Evolutionary conservation across 1,140 invertebrate species (phyloP).

Genomic region (Drosophila sucinea): DNA sequence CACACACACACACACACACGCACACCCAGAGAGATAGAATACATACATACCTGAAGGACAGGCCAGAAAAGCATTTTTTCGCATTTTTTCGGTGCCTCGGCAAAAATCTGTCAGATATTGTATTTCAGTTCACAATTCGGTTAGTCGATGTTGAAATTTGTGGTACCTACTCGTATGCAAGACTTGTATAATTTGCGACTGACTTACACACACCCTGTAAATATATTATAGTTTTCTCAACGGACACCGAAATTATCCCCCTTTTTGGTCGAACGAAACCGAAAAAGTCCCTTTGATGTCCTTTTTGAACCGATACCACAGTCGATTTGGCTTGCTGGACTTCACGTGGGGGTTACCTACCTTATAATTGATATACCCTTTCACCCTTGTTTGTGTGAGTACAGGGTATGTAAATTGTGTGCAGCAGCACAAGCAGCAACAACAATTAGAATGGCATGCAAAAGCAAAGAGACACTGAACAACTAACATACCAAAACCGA

Average conservation of each 20-base stretch:
- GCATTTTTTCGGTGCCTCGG: slow-evolving; percentile 9
- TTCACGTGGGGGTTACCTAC: too few relatives aligned
- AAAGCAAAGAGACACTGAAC: neutral
- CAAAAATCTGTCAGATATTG: slow-evolving; percentile 23
- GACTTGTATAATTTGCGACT: neutral
- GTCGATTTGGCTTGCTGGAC: too few relatives aligned
- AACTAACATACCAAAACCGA: neutral
- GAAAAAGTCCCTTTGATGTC: too few relatives aligned
- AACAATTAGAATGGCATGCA: slow-evolving; percentile 4
- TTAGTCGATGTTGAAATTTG: slow-evolving; percentile 2
- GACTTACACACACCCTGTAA: neutral
- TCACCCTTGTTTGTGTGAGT: neutral
- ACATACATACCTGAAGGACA: slow-evolving; percentile 44
- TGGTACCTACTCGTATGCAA: neutral
- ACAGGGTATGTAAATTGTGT: slow-evolving; percentile 1
- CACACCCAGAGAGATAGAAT: neutral
- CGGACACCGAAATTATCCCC: too few relatives aligned
- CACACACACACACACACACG: neutral
- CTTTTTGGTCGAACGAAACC: too few relatives aligned
- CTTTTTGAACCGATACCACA: too few relatives aligned
- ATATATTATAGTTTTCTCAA: too few relatives aligned
- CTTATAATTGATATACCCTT: slow-evolving; percentile 2
- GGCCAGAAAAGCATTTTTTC: slow-evolving; percentile 17
- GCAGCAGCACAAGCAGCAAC: too few relatives aligned
- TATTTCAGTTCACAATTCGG: slow-evolving; percentile 22